phyloP scores from a whole-genome alignment of 2,113 vertebrate genomes.

The Tychaedon coryphoeus region DNA sequence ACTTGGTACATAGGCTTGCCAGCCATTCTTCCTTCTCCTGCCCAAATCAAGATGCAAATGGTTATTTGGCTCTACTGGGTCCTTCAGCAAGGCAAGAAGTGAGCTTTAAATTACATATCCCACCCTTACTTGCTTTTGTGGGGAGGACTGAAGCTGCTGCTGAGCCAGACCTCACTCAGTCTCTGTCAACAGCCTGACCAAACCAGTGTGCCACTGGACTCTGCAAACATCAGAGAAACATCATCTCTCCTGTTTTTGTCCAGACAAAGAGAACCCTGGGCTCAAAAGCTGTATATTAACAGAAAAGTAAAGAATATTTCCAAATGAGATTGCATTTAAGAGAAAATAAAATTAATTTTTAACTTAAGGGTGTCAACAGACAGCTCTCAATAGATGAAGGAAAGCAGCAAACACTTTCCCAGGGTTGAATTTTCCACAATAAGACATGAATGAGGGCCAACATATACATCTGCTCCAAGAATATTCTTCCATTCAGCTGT shows the following conservation, averaged over 20 bases:
- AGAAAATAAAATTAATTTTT: neutral
- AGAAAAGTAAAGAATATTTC: neutral
- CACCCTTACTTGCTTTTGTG: neutral
- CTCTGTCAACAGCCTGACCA: neutral
- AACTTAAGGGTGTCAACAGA: neutral
- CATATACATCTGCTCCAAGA: neutral
- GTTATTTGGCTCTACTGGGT: neutral
- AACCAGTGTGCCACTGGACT: neutral
- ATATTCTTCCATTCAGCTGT: neutral
- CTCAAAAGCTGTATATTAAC: neutral
- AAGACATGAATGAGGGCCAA: neutral
- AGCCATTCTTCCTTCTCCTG: neutral
- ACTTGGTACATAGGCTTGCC: neutral
- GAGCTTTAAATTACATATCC: neutral
- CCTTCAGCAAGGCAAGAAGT: neutral
- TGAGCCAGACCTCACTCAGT: neutral
- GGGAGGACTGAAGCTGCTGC: neutral
- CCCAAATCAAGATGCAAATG: neutral
- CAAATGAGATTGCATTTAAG: neutral
- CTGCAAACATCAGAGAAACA: neutral
- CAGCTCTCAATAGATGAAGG: neutral
- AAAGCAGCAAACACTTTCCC: neutral
- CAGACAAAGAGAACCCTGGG: neutral
- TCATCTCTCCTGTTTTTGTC: neutral
- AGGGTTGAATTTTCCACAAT: neutral